phyloP scores from a whole-genome alignment of 1,140 invertebrate genomes.

The Dendrolimus kikuchii region DNA sequence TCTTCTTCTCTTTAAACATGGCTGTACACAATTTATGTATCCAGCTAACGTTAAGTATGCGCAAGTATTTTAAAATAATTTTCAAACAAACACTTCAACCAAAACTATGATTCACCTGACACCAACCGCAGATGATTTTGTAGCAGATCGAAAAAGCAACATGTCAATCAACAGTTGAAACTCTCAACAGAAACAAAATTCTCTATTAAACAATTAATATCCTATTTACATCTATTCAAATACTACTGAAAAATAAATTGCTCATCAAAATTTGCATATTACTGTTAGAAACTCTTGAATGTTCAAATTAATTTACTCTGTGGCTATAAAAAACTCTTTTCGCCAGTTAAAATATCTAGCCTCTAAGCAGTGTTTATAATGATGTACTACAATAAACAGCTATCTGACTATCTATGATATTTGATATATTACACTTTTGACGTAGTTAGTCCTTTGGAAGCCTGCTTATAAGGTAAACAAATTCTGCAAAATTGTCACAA shows the following conservation, averaged over 20 bases:
- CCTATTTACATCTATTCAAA: background rate
- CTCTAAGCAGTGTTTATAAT: background rate
- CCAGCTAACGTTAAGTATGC: too few species aligned
- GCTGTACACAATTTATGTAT: too few species aligned
- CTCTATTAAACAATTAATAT: background rate
- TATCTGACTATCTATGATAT: conserved; percentile 1
- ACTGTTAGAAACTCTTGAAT: background rate
- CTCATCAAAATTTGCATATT: too few species aligned
- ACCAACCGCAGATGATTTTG: background rate
- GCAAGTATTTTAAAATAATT: too few species aligned
- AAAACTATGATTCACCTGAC: too few species aligned
- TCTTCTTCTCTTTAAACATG: too few species aligned
- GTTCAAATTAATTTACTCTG: background rate
- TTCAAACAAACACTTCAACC: too few species aligned
- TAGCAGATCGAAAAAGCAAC: conserved; percentile 1
- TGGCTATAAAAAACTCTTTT: too few species aligned
- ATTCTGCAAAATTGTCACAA: too few species aligned
- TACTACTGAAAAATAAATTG: too few species aligned
- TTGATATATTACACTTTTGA: conserved; percentile 2
- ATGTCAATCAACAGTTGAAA: background rate
- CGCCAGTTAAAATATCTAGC: too few species aligned
- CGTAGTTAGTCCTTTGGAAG: background rate
- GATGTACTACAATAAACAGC: background rate
- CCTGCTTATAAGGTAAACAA: too few species aligned
- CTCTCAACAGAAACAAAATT: background rate